Percentiles rank a stretch among this genome's conserved stretches.
These are phyloP conservation scores for Dinoponera quadriceps DNA, from an alignment of 1,140 invertebrate genomes.

Conservation along the genomic window DNA sequence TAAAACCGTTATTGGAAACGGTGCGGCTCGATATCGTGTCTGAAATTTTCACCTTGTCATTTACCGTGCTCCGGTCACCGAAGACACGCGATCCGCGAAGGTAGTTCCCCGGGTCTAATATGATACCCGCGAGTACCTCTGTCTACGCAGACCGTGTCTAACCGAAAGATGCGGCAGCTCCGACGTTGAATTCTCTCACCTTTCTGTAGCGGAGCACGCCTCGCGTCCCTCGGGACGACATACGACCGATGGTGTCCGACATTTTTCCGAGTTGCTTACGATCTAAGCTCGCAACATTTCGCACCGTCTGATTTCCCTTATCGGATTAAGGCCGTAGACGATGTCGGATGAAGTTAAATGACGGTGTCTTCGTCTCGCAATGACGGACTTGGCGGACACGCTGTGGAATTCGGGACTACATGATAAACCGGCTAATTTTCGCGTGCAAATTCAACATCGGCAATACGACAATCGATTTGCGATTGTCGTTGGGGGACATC, in stretches of 20 bases:
- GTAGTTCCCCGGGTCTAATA: not conserved
- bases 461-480: not conserved
- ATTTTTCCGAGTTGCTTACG: constrained; percentile 1
- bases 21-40: not conserved
- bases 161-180: constrained; percentile 26
- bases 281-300: not conserved
- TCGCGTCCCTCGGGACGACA: constrained; percentile 19
- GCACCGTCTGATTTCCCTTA: constrained; percentile 10
- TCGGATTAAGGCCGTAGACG: constrained; percentile 12
- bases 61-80: not conserved
- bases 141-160: constrained; percentile 9
- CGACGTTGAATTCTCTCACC: constrained; percentile 30
- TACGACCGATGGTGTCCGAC: constrained; percentile 9
- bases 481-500: no score
- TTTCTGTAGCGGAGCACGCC: constrained; percentile 7
- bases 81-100: constrained; percentile 6
- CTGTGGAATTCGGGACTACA: not conserved
- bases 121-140: constrained; percentile 4
- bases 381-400: not conserved
- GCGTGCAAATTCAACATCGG: not conserved
- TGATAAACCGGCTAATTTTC: not conserved
- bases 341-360: not conserved
- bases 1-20: constrained; percentile 5
- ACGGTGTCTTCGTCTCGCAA: no score
- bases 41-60: constrained; percentile 22